Base-by-base conservation (phyloP, 2,888 invertebrate species). In the Linyphia triangularis region DNA sequence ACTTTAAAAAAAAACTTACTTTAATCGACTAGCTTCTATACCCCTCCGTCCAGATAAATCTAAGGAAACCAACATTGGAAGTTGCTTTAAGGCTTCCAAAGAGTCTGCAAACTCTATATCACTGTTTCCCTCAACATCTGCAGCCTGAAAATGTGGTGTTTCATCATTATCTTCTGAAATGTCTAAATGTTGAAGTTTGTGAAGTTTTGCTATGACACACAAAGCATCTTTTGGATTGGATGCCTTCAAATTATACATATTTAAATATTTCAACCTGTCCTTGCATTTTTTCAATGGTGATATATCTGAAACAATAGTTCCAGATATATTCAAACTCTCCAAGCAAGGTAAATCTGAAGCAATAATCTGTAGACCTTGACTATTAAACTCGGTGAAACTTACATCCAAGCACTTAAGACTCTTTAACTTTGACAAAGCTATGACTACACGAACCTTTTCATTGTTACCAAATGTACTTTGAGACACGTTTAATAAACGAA, bases 361-460 rank as follows among this genome's bases (percentile, higher is more conserved):
- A 77, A 95, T 94, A 90, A 95, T 95, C 91, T 95, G 94, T 89
- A 96, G 93, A 26, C 95, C 94, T 91, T 94, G 94, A 90, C 94
- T 94, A 92, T 95, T 95, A 91, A 96, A 94, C 91, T 95, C 95
- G n/a, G 95, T 95, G 91, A 94, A 94, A 86, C 95, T 94, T 3
- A 95, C 94, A 92, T 95, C 95, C 67, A 96, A 92, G 79, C 93
- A 92, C 40, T 92, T 94, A 78, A 96, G 92, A 90, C 94, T 94
- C 89, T 94, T 94, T 57, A 96, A 93, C 91, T 94, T 94, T 33
- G 95, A 94, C 90, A 95, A 93, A 61, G 95, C 94, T 65, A 95
- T 94, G 83, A 94, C 93, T 40, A 94, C 94, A 91, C 94, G 94
- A 91, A 94, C 94, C 91, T 94, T 94, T 90, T 94, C 94, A 91